Base-by-base conservation (phyloP, 2,888 invertebrate species). In the Beris morrisii region DNA sequence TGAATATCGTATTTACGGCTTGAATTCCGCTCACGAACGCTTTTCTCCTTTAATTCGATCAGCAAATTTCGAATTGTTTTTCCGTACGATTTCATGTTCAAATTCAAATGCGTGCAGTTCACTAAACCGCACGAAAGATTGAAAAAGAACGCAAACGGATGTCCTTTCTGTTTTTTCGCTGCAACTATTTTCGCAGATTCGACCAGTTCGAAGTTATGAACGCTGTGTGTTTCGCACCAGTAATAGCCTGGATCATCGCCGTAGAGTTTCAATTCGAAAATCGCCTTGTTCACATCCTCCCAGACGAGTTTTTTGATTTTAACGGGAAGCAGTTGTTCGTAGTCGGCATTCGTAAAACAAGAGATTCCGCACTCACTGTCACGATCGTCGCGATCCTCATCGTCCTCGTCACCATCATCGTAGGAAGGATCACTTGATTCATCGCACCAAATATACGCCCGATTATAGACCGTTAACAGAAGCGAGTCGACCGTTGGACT, bases 171-270 rank as follows among this genome's bases (percentile, higher is more conserved):
- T 15, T 75, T 69, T 66, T 75, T 76, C 12, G 82, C 82, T 0
- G 85, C 85, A 30, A 86, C 75, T 32, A 87, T 76, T 74, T 77
- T 84, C 11, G 83, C 76, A 0, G 86, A 84, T 65, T 75, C 72
- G 15, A 86, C 74, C 22, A 83, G 73, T n/a, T 82, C 76, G 72
- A 85, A 84, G 68, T 83, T 79, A 65, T 73, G 73, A 3, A 84
- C 81, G 0, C 75, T 74, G 71, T 86, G 84, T 0, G 84, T 86
- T 76, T 86, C 85, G 74, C 88, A 88, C 87, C 87, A 88, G 74
- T 88, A 88, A 70, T 85, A 82, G 1, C 87, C 87, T 0, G 86
- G 83, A 67, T 82, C 81, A 50, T 84, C 79, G 3, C 79, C 82
- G 50, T 84, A 78, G 1, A 85, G 75, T 70, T 83, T 79, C 3